These are phyloP conservation scores for Argyrosomus regius DNA, from an alignment of 2,797 vertebrate genomes.

Conservation along the genomic window DNA sequence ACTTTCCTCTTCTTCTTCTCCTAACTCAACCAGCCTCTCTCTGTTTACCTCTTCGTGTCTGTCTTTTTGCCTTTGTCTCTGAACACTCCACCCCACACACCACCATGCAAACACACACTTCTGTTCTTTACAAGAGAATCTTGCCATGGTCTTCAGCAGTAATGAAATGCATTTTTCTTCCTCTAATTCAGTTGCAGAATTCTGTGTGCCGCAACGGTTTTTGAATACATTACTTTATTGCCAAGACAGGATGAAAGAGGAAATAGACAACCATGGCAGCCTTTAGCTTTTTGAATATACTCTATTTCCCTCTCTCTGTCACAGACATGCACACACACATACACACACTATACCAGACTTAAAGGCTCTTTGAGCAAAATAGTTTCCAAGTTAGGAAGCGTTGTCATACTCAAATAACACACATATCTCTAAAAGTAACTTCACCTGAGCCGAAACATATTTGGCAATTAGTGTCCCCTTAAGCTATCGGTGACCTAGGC, in stretches of 20 bases:
- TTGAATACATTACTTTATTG: constrained; percentile 52
- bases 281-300: constrained; percentile 31
- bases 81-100: background rate
- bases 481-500: background rate
- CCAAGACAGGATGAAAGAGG: constrained; percentile 32
- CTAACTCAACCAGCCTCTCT: constrained; percentile 10
- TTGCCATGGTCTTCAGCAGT: constrained; percentile 37
- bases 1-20: constrained; percentile 9
- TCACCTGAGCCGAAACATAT: constrained; percentile 11
- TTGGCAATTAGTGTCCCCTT: constrained; percentile 4
- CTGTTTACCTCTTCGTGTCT: constrained; percentile 21
- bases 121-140: constrained; percentile 36
- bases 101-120: constrained; percentile 16
- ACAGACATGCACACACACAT: background rate
- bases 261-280: constrained; percentile 38
- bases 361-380: constrained; percentile 18
- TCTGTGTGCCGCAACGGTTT: constrained; percentile 30
- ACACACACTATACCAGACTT: background rate
- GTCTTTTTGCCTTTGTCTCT: constrained; percentile 33
- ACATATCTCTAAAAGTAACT: background rate
- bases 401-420: background rate
- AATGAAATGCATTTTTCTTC: constrained; percentile 54
- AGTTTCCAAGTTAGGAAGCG: background rate
- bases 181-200: constrained; percentile 49
- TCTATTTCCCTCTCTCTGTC: background rate